A percentile compares a stretch with the other conserved stretches of the same genome.
Conservation (phyloP, 1,140 invertebrate species). For the Harlomillsia oculata region DNA sequence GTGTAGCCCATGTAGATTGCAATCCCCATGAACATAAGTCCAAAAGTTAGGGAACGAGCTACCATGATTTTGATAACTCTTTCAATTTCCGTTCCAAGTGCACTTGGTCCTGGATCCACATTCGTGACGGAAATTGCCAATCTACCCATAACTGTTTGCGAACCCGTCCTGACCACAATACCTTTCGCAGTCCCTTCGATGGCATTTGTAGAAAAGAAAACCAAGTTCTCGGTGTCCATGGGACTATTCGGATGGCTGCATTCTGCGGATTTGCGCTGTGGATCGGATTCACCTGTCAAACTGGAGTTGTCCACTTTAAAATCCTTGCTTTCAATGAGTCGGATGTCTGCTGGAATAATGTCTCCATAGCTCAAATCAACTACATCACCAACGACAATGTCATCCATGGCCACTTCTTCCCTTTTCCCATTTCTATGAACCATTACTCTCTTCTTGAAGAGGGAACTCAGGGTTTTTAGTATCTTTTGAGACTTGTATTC, state of each 20-base stretch:
- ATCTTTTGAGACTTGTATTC: constrained; percentile 92
- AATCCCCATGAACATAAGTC: constrained; percentile 51
- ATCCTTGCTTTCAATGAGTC: constrained; percentile 77
- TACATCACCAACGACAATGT: constrained; percentile 70
- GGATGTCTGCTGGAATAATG: constrained; percentile 84
- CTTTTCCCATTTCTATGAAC: constrained; percentile 64
- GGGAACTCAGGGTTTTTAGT: constrained; percentile 94
- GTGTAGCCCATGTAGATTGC: constrained; percentile 42
- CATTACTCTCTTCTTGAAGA: constrained; percentile 57
- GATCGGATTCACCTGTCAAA: constrained; percentile 34
- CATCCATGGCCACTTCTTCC: constrained; percentile 47
- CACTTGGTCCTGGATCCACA: constrained; percentile 58
- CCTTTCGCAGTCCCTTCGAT: constrained; percentile 45
- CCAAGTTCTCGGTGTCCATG: constrained; percentile 59
- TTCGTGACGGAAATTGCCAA: constrained; percentile 68
- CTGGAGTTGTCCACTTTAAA: constrained; percentile 87
- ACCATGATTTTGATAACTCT: constrained; percentile 43
- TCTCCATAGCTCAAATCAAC: constrained; percentile 69
- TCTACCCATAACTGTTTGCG: constrained; percentile 70
- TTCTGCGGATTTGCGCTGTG: constrained; percentile 42
- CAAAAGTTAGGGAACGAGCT: constrained; percentile 41
- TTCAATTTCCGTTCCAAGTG: not conserved
- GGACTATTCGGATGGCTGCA: constrained; percentile 57
- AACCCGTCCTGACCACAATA: constrained; percentile 37
- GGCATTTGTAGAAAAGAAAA: constrained; percentile 61